Evolutionary conservation across 2,113 vertebrate genomes (phyloP).

Genomic region (Microcebus griseorufus): DNA sequence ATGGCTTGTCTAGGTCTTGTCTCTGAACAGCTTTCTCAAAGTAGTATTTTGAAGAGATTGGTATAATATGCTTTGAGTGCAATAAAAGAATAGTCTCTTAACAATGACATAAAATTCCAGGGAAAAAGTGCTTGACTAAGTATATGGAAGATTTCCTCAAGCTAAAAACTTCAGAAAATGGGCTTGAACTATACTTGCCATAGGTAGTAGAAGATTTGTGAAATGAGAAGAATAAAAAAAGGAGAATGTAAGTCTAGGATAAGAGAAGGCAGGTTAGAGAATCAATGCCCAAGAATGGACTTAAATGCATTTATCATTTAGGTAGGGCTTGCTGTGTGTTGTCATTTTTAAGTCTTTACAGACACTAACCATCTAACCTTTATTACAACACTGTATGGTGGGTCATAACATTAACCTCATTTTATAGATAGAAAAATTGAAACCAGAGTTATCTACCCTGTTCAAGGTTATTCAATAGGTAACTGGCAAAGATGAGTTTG

Average conservation of each 20-base stretch:
- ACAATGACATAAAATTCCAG: constrained; percentile 15
- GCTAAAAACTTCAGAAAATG: neutral
- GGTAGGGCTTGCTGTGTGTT: neutral
- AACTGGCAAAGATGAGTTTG: neutral
- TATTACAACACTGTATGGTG: neutral
- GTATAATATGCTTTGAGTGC: neutral
- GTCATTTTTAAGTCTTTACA: neutral
- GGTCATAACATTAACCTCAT: neutral
- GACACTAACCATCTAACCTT: neutral
- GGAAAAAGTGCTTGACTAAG: neutral
- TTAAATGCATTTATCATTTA: neutral
- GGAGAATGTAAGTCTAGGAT: neutral
- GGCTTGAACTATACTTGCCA: neutral
- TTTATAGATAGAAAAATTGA: neutral
- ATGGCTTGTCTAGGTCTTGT: neutral
- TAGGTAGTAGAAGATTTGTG: neutral
- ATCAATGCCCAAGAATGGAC: neutral
- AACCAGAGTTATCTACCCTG: neutral
- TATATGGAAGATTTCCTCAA: neutral
- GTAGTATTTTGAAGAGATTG: neutral
- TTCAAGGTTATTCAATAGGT: neutral
- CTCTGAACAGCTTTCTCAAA: constrained; percentile 9
- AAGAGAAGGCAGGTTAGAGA: neutral
- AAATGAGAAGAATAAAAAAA: neutral
- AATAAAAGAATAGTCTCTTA: neutral